A percentile compares a stretch with the other conserved stretches of the same genome.
Conservation (phyloP, 2,797 vertebrate genomes). For the Eurystomus glaucurus region DNA sequence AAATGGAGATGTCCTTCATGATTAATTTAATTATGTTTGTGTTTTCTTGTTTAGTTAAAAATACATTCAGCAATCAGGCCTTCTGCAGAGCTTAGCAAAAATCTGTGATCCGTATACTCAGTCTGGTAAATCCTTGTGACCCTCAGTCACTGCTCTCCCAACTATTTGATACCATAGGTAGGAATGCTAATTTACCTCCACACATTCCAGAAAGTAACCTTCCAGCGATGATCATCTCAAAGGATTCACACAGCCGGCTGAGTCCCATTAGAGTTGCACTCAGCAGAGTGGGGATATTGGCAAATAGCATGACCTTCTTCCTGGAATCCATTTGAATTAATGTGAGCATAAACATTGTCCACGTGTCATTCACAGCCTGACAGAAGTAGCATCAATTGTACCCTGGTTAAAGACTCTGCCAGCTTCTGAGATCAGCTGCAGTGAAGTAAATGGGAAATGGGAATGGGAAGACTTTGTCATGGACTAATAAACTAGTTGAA, state of each 20-base stretch:
- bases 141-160: background rate
- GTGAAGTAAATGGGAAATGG: background rate
- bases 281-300: slow-evolving; percentile 77
- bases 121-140: background rate
- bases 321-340: slow-evolving; percentile 70
- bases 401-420: background rate
- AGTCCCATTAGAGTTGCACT: slow-evolving; percentile 82
- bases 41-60: background rate
- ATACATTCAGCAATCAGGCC: background rate
- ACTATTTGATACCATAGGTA: background rate
- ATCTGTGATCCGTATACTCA: background rate
- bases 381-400: background rate
- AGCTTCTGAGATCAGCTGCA: background rate
- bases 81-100: background rate
- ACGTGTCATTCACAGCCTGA: background rate
- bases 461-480: background rate
- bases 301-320: slow-evolving; percentile 84
- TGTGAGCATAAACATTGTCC: background rate
- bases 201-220: slow-evolving; percentile 84
- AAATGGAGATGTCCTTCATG: background rate
- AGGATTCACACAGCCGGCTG: slow-evolving; percentile 83
- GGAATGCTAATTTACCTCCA: slow-evolving; percentile 80
- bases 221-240: slow-evolving; percentile 89
- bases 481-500: background rate
- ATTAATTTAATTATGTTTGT: background rate